phyloP scores from a whole-genome alignment of 2,888 invertebrate genomes.

The Desoria tigrina region DNA sequence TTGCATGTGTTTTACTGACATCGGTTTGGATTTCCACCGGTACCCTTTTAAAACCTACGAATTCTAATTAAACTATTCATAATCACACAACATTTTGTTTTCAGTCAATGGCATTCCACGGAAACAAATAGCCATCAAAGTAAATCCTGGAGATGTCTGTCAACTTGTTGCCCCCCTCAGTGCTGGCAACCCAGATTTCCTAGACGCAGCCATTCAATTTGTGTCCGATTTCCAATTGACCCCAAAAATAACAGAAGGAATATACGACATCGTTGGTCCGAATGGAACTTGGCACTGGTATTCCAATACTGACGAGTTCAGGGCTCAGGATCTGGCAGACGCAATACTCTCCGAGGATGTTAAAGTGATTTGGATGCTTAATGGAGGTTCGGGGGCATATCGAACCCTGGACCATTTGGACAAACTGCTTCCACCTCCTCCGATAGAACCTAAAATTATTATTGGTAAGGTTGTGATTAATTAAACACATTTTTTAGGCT shows the following conservation, averaged over 20 bases:
- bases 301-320: slow-evolving; percentile 41
- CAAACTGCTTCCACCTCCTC: slow-evolving; percentile 20
- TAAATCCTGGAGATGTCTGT: slow-evolving; percentile 14
- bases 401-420: slow-evolving; percentile 27
- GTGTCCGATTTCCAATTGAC: slow-evolving; percentile 21
- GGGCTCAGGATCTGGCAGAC: slow-evolving; percentile 35
- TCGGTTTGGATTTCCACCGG: no score
- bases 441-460: slow-evolving; percentile 28
- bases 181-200: background rate
- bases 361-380: slow-evolving; percentile 41
- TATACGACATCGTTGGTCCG: slow-evolving; percentile 27
- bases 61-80: no score
- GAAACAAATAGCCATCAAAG: no score
- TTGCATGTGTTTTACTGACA: no score
- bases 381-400: slow-evolving; percentile 35
- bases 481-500: background rate
- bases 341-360: slow-evolving; percentile 28
- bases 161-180: slow-evolving; percentile 13
- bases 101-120: no score
- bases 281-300: slow-evolving; percentile 30
- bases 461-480: slow-evolving; percentile 25
- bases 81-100: no score
- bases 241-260: slow-evolving; percentile 29
- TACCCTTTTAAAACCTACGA: no score
- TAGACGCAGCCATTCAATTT: background rate